These are phyloP conservation scores for Dione vanillae DNA, from an alignment of 2,888 invertebrate genomes.

Conservation along the genomic window DNA sequence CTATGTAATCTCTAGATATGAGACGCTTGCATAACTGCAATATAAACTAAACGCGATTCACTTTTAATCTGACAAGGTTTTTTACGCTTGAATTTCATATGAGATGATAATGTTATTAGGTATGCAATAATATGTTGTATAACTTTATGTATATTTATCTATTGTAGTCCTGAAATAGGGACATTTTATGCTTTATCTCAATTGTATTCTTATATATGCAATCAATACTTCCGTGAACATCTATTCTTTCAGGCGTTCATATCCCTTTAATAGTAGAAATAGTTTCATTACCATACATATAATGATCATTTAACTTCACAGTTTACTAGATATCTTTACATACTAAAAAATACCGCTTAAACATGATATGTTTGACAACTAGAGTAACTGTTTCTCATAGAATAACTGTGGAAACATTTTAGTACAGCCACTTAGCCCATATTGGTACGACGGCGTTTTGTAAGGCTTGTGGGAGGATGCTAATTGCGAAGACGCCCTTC, in stretches of 20 bases:
- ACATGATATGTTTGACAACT: conserved; percentile 24
- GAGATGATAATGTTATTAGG: background rate
- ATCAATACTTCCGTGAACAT: background rate
- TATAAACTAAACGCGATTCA: conserved; percentile 65
- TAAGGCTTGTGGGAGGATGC: conserved; percentile 78
- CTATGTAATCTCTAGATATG: conserved; percentile 78
- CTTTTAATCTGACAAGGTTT: conserved; percentile 77
- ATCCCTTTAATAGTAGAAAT: background rate
- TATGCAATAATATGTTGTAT: background rate
- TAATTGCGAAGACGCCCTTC: conserved; percentile 81
- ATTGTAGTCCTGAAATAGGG: background rate
- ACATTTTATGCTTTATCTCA: background rate
- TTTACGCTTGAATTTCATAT: conserved; percentile 71
- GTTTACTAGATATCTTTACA: background rate
- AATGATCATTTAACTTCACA: background rate
- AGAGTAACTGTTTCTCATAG: conserved; percentile 61
- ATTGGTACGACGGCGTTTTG: conserved; percentile 67
- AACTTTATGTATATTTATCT: background rate
- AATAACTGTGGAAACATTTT: conserved; percentile 64
- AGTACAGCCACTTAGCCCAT: conserved; percentile 71
- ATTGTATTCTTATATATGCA: background rate
- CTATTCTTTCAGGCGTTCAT: no score
- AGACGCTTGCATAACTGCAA: conserved; percentile 79
- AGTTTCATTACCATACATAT: background rate
- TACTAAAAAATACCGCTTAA: conserved; percentile 5